Evolutionary conservation across 1,140 invertebrate species (phyloP).

Genomic region (Scaptomyza montana): DNA sequence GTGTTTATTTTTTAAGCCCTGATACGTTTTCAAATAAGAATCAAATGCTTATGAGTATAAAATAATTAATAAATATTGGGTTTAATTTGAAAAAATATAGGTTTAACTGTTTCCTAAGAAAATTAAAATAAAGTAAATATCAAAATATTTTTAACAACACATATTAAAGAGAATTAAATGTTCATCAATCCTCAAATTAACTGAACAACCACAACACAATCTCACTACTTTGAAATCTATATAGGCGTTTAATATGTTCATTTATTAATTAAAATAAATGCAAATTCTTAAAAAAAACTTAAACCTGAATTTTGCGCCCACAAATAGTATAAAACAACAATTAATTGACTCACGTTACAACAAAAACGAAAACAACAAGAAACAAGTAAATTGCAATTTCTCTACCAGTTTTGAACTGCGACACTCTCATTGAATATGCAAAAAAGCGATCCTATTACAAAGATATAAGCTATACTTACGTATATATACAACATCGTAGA

Average conservation of each 20-base stretch:
- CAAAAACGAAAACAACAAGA: neutral
- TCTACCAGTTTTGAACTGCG: constrained; percentile 8
- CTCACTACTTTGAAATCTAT: neutral
- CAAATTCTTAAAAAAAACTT: constrained; percentile 9
- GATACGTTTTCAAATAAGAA: too few relatives aligned
- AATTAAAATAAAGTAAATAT: neutral
- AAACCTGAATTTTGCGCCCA: neutral
- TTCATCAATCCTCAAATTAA: neutral
- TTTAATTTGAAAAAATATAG: too few relatives aligned
- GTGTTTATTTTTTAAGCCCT: neutral
- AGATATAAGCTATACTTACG: neutral
- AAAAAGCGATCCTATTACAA: constrained; percentile 3
- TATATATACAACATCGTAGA: neutral
- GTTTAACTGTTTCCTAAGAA: too few relatives aligned
- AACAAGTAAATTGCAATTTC: constrained; percentile 7
- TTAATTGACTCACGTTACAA: constrained; percentile 10
- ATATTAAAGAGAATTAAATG: neutral
- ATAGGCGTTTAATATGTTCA: neutral
- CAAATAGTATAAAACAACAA: constrained; percentile 4
- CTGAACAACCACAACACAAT: neutral
- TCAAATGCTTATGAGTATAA: too few relatives aligned
- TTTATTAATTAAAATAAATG: constrained; percentile 14
- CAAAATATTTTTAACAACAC: too few relatives aligned
- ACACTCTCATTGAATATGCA: constrained; percentile 21
- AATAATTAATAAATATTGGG: too few relatives aligned